Evolutionary conservation across 2,797 vertebrate species (phyloP).

Genomic region (Triplophysa yarkandensis): DNA sequence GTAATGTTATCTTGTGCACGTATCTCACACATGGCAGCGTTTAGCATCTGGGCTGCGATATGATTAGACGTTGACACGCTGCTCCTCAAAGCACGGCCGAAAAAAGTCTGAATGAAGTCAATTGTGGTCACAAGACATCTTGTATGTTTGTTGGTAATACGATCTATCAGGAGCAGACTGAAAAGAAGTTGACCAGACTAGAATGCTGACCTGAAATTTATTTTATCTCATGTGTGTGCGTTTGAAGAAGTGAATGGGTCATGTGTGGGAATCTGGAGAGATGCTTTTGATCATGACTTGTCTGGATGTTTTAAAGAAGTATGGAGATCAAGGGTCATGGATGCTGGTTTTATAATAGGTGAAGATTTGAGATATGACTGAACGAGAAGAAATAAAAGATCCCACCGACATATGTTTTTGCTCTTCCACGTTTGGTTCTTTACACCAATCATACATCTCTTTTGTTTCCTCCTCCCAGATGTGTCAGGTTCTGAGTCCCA

Average conservation of each 20-base stretch:
- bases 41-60: constrained; percentile 69
- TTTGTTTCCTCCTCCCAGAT: constrained; percentile 68
- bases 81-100: constrained; percentile 53
- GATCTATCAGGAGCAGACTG: constrained; percentile 44
- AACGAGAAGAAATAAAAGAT: too few species aligned
- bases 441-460: too few species aligned
- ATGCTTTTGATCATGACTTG: too few species aligned
- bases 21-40: constrained; percentile 63
- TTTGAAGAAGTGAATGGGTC: too few species aligned
- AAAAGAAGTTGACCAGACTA: constrained; percentile 20
- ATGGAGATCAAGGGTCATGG: too few species aligned
- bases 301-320: too few species aligned
- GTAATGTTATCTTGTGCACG: constrained; percentile 69
- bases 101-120: constrained; percentile 45
- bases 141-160: constrained; percentile 33
- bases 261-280: too few species aligned
- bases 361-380: too few species aligned
- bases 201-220: constrained; percentile 25
- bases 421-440: too few species aligned
- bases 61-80: constrained; percentile 56
- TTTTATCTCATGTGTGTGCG: too few species aligned
- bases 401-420: too few species aligned
- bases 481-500: constrained; percentile 89
- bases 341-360: too few species aligned
- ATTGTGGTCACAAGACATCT: constrained; percentile 37